These are phyloP conservation scores for Silurus lanzhouensis DNA, from an alignment of 2,797 vertebrate genomes.

Conservation along the genomic window DNA sequence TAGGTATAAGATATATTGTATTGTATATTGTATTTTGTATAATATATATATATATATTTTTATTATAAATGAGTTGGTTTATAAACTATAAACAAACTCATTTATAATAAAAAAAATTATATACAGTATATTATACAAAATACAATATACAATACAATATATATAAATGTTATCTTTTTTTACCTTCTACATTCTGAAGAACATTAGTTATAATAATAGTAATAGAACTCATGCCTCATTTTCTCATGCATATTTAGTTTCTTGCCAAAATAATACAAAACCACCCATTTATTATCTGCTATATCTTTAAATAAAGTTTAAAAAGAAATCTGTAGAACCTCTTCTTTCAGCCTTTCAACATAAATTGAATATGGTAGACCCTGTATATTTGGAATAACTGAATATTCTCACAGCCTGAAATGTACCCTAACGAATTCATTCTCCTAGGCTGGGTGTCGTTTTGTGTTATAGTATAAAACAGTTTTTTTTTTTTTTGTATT, in stretches of 20 bases:
- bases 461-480: conserved; percentile 13
- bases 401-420: conserved; percentile 31
- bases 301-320: neutral
- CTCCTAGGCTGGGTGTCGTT: neutral
- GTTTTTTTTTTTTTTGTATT: neutral
- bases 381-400: conserved; percentile 13
- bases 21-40: too few relatives aligned
- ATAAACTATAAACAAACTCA: too few relatives aligned
- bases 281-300: neutral
- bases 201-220: neutral
- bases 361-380: conserved; percentile 7
- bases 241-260: neutral
- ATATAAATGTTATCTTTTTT: neutral
- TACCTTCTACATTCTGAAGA: neutral
- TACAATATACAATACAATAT: too few relatives aligned
- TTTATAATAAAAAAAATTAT: too few relatives aligned
- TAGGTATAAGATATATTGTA: too few relatives aligned
- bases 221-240: neutral
- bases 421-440: conserved; percentile 12
- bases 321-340: neutral
- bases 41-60: too few relatives aligned
- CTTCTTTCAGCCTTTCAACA: conserved; percentile 4
- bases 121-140: too few relatives aligned
- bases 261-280: conserved; percentile 2
- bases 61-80: too few relatives aligned